Conservation (phyloP, 2,113 vertebrate species). For the Tylochromis polylepis region DNA sequence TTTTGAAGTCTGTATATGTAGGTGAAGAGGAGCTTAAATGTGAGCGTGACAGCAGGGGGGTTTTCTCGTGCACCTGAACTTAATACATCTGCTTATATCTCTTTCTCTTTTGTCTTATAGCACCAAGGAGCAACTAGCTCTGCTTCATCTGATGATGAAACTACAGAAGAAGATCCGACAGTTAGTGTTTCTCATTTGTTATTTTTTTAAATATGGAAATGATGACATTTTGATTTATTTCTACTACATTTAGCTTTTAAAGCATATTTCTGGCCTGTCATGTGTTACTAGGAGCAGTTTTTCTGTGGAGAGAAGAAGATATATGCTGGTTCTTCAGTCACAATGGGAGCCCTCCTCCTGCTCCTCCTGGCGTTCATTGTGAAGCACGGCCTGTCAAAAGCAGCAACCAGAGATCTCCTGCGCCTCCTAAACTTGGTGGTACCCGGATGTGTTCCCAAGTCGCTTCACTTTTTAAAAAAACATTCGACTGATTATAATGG, state of each 20-base stretch:
- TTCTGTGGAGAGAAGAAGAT: not conserved
- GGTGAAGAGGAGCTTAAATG: not conserved
- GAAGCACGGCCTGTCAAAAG: not conserved
- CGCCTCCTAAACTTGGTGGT: not conserved
- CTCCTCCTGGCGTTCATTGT: not conserved
- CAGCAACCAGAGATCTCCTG: not conserved
- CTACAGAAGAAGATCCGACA: not conserved
- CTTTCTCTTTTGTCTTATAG: not conserved
- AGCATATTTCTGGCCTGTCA: not conserved
- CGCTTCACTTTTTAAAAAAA: not conserved
- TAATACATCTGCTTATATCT: not conserved
- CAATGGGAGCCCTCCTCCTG: not conserved
- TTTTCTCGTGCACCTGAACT: fast-evolving
- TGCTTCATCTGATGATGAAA: not conserved
- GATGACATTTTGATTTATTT: fast-evolving
- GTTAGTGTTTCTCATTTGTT: not conserved
- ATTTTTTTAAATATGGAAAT: fast-evolving
- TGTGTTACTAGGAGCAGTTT: not conserved
- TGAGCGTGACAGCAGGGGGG: fast-evolving
- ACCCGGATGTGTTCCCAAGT: not conserved
- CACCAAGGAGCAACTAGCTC: fast-evolving
- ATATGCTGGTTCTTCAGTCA: not conserved
- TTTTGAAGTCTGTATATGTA: not conserved
- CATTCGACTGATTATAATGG: not conserved
- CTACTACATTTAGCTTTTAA: not conserved